These are phyloP conservation scores for Bagarius yarrelli DNA, from an alignment of 2,113 vertebrate genomes.

Conservation along the genomic window DNA sequence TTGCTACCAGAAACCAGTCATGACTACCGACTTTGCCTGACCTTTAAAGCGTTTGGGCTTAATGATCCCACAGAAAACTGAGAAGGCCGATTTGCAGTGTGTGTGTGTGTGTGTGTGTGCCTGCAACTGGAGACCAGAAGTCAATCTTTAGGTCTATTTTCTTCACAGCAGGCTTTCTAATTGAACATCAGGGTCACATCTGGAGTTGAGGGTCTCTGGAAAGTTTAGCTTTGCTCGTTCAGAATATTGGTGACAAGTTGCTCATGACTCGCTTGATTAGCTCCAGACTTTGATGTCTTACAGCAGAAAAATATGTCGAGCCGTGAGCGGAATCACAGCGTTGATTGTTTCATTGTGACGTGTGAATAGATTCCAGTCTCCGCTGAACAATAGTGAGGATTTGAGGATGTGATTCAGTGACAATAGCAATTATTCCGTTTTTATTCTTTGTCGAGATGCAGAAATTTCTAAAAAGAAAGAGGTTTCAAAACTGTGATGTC, in stretches of 20 bases:
- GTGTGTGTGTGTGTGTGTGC: conserved; percentile 37
- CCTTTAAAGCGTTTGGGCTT: conserved; percentile 24
- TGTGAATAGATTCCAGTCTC: conserved; percentile 13
- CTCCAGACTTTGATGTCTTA: neutral
- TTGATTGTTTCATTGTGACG: neutral
- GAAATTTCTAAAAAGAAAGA: neutral
- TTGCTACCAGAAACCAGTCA: conserved; percentile 7
- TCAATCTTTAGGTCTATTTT: conserved; percentile 56
- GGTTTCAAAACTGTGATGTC: neutral
- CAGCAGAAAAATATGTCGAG: neutral
- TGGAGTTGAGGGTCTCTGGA: conserved; percentile 31
- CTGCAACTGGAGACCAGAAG: conserved; percentile 36
- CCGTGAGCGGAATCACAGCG: neutral
- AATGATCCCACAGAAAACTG: conserved; percentile 38
- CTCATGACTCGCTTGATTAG: conserved; percentile 7
- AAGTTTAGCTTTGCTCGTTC: conserved; percentile 11
- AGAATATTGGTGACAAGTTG: conserved; percentile 6
- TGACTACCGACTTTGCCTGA: neutral
- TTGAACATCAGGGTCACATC: conserved; percentile 57
- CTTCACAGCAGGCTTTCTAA: conserved; percentile 58
- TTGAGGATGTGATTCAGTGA: neutral
- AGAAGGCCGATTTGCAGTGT: conserved; percentile 21
- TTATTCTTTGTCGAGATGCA: neutral
- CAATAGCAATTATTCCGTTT: conserved; percentile 3
- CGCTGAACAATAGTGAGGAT: conserved; percentile 2